phyloP scores from a whole-genome alignment of 2,797 vertebrate species.

The Oryzias sinensis region DNA sequence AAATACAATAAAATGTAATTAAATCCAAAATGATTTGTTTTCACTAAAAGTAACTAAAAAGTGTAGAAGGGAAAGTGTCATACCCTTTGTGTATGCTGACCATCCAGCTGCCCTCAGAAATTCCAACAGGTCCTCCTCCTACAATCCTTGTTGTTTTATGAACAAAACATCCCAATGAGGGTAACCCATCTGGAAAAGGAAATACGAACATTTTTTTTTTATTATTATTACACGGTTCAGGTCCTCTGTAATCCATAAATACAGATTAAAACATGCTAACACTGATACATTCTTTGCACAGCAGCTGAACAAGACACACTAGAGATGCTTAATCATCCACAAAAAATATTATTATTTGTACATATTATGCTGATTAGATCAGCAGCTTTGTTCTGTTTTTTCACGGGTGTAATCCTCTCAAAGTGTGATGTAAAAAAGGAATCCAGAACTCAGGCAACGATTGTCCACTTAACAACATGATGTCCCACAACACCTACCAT shows the following conservation, averaged over 20 bases:
- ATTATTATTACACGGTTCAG: background rate
- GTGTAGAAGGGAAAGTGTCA: slow-evolving; percentile 15
- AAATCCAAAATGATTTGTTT: slow-evolving; percentile 7
- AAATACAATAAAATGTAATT: background rate
- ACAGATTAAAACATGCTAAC: slow-evolving; percentile 3
- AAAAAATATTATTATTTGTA: slow-evolving; percentile 32
- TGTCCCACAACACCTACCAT: slow-evolving; percentile 18
- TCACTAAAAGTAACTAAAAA: slow-evolving; percentile 2
- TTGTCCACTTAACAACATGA: slow-evolving; percentile 23
- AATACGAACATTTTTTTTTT: slow-evolving; percentile 6
- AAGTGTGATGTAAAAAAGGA: too few relatives aligned
- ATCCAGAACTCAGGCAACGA: slow-evolving; percentile 13
- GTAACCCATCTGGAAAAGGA: slow-evolving; percentile 50
- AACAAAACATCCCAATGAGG: slow-evolving; percentile 70
- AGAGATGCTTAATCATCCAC: slow-evolving; percentile 28
- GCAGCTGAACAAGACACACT: slow-evolving; percentile 14
- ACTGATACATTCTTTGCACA: slow-evolving; percentile 27
- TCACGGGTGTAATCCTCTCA: too few relatives aligned
- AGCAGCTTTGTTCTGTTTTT: slow-evolving; percentile 19
- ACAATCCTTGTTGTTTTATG: slow-evolving; percentile 86
- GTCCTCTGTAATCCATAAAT: background rate
- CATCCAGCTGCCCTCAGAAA: slow-evolving; percentile 93
- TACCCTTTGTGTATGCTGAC: slow-evolving; percentile 91
- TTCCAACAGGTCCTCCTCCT: slow-evolving; percentile 87
- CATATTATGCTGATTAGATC: slow-evolving; percentile 34